Conservation (phyloP, 1,140 invertebrate genomes). For the Drosophila repleta region DNA sequence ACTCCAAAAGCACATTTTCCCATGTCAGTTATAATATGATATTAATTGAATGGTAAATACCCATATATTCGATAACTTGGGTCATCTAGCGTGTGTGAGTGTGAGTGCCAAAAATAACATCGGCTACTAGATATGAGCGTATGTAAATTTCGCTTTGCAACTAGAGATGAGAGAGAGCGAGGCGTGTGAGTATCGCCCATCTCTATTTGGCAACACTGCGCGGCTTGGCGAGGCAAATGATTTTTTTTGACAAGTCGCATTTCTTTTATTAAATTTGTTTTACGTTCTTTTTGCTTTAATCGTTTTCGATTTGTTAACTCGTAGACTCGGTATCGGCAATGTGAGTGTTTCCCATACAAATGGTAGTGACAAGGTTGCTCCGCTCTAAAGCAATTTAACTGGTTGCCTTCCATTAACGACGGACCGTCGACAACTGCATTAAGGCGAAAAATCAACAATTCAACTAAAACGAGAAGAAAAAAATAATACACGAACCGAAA, state of each 20-base stretch:
- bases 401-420: constrained; percentile 26
- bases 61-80: background rate
- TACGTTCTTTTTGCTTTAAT: constrained; percentile 15
- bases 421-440: constrained; percentile 28
- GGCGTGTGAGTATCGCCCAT: constrained; percentile 38
- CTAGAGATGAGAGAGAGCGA: constrained; percentile 40
- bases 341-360: constrained; percentile 19
- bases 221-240: constrained; percentile 45
- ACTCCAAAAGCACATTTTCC: background rate
- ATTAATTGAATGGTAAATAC: constrained; percentile 3
- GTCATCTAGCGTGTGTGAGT: constrained; percentile 1
- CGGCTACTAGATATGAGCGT: constrained; percentile 25
- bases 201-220: constrained; percentile 46
- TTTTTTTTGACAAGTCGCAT: constrained; percentile 47
- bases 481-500: background rate
- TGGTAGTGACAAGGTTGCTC: constrained; percentile 27
- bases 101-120: constrained; percentile 42
- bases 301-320: constrained; percentile 22
- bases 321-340: constrained; percentile 18
- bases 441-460: constrained; percentile 38
- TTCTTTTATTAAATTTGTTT: constrained; percentile 15
- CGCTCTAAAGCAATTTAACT: constrained; percentile 32
- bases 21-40: background rate
- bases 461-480: constrained; percentile 4
- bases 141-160: constrained; percentile 21